Percentiles rank a stretch among this genome's conserved stretches.
These are phyloP conservation scores for Plagodis dolabraria DNA, from an alignment of 2,888 invertebrate species.

Conservation along the genomic window DNA sequence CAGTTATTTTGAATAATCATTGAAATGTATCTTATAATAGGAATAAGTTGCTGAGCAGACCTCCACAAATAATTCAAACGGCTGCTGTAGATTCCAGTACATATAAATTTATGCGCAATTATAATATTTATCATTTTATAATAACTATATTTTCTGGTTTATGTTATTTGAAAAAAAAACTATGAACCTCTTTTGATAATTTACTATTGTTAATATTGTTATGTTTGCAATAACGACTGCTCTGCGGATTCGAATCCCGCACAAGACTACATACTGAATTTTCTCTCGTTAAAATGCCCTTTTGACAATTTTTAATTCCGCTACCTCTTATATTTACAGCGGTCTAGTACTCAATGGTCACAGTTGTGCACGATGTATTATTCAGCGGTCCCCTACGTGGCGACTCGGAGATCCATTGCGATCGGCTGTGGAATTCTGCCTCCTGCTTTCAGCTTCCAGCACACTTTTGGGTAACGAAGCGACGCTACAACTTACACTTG, in stretches of 20 bases:
- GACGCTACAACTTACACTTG: conserved; percentile 20
- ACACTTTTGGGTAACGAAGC: conserved; percentile 34
- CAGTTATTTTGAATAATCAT: too few species aligned
- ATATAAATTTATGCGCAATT: too few species aligned
- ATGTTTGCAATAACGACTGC: too few species aligned
- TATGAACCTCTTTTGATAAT: too few species aligned
- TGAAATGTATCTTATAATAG: too few species aligned
- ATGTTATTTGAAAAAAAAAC: not conserved
- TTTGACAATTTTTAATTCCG: conserved; percentile 1
- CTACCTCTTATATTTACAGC: conserved; percentile 34
- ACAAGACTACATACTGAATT: too few species aligned
- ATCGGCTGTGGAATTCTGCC: conserved; percentile 32
- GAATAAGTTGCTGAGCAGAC: too few species aligned
- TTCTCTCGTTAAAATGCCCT: too few species aligned
- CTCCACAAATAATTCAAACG: too few species aligned
- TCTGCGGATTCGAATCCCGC: too few species aligned
- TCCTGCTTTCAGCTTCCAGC: conserved; percentile 13
- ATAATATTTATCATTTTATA: not conserved
- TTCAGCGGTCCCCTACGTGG: conserved; percentile 56
- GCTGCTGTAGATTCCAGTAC: too few species aligned
- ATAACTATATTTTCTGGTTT: not conserved
- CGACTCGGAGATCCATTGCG: conserved; percentile 44
- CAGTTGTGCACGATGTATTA: conserved; percentile 65
- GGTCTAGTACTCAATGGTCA: conserved; percentile 54
- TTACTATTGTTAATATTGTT: too few species aligned